These are phyloP conservation scores for Thymallus thymallus DNA, from an alignment of 2,113 vertebrate genomes.

Conservation along the genomic window DNA sequence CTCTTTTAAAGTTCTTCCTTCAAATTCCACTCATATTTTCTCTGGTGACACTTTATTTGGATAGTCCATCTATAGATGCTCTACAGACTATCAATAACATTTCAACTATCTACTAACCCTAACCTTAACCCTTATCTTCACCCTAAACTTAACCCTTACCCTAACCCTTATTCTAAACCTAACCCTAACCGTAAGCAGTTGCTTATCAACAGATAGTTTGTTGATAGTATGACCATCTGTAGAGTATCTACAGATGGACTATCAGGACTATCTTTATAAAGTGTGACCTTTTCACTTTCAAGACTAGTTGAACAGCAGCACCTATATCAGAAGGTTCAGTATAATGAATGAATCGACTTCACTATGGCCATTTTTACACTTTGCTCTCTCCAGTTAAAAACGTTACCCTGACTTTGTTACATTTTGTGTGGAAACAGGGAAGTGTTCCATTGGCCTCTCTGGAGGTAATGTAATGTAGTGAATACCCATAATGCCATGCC, in stretches of 20 bases:
- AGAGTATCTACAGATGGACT: no score
- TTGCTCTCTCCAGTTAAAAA: background rate
- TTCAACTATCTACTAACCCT: no score
- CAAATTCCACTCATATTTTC: constrained; percentile 37
- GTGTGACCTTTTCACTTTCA: constrained; percentile 41
- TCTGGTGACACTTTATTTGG: constrained; percentile 32
- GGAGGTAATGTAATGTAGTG: constrained; percentile 40
- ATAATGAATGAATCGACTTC: constrained; percentile 31
- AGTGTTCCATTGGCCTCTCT: constrained; percentile 34
- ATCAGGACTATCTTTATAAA: constrained; percentile 19
- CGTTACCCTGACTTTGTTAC: constrained; percentile 33
- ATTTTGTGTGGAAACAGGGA: constrained; percentile 39
- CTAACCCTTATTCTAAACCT: no score
- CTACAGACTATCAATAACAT: no score
- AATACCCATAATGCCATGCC: constrained; percentile 42
- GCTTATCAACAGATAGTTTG: no score
- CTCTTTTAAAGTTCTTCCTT: constrained; percentile 54
- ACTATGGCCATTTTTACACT: constrained; percentile 15
- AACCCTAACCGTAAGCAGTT: no score
- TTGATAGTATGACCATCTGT: no score
- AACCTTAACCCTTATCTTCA: no score
- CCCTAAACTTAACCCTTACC: no score
- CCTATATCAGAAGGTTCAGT: constrained; percentile 36
- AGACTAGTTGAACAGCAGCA: constrained; percentile 43
- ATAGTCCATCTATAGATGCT: no score